A percentile compares a stretch with the other conserved stretches of the same genome.
phyloP scores from a whole-genome alignment of 2,797 vertebrate genomes.

The Oreonectes daqikongensis region DNA sequence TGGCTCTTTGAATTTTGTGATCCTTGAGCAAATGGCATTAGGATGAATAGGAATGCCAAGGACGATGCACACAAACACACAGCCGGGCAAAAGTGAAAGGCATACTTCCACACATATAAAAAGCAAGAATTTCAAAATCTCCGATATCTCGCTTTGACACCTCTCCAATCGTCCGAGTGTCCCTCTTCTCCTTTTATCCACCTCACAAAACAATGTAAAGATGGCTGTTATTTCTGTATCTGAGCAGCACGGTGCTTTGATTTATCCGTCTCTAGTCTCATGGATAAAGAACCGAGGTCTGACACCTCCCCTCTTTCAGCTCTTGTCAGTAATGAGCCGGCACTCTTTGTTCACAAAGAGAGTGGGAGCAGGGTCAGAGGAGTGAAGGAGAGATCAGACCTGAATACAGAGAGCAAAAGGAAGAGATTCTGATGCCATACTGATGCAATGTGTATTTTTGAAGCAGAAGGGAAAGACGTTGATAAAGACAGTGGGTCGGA shows the following conservation, averaged over 20 bases:
- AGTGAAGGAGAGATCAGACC: slow-evolving; percentile 46
- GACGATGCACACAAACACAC: background rate
- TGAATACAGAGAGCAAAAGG: slow-evolving; percentile 42
- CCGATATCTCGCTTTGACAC: slow-evolving; percentile 26
- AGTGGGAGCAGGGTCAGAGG: slow-evolving; percentile 41
- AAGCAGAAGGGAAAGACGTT: slow-evolving; percentile 33
- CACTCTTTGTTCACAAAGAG: slow-evolving; percentile 56
- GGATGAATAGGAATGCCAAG: background rate
- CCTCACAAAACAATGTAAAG: slow-evolving; percentile 53
- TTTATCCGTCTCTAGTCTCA: slow-evolving; percentile 52
- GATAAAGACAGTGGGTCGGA: slow-evolving; percentile 33
- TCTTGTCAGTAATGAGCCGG: slow-evolving; percentile 54
- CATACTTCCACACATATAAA: slow-evolving; percentile 2
- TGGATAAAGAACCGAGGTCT: slow-evolving; percentile 53
- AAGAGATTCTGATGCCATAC: slow-evolving; percentile 55
- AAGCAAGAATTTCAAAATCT: background rate
- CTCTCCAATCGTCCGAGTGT: slow-evolving; percentile 29
- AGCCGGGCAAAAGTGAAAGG: background rate
- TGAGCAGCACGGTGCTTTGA: slow-evolving; percentile 46
- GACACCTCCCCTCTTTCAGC: slow-evolving; percentile 54
- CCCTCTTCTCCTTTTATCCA: slow-evolving; percentile 21
- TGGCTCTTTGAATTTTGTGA: background rate
- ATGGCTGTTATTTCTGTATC: slow-evolving; percentile 44
- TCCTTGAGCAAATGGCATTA: background rate
- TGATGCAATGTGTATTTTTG: slow-evolving; percentile 56